phyloP scores from a whole-genome alignment of 2,888 invertebrate species.

The Electrophaes corylata region DNA sequence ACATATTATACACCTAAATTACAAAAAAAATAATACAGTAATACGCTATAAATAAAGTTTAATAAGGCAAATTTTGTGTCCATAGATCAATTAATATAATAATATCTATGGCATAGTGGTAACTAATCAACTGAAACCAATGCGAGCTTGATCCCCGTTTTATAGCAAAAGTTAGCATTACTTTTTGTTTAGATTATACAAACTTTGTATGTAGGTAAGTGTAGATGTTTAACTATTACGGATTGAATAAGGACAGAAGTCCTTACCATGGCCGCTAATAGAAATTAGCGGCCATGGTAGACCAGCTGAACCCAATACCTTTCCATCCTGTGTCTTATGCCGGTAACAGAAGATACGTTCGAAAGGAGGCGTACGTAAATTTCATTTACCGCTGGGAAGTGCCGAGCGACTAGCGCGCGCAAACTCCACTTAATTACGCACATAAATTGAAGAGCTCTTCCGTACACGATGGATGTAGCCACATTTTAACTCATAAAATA shows the following conservation, averaged over 20 bases:
- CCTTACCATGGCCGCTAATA: too few relatives aligned
- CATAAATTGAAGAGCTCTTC: conserved; percentile 82
- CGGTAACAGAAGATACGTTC: conserved; percentile 63
- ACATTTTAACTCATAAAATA: conserved; percentile 74
- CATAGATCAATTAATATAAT: too few relatives aligned
- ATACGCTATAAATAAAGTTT: too few relatives aligned
- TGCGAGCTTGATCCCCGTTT: too few relatives aligned
- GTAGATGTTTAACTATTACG: neutral
- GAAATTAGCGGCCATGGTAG: neutral
- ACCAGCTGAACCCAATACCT: neutral
- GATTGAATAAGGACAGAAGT: neutral
- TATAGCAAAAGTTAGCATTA: too few relatives aligned
- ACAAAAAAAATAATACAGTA: too few relatives aligned
- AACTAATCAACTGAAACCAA: too few relatives aligned
- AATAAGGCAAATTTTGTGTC: too few relatives aligned
- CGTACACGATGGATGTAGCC: conserved; percentile 74
- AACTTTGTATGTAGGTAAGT: too few relatives aligned
- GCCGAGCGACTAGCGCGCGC: conserved; percentile 76
- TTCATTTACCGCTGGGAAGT: conserved; percentile 82
- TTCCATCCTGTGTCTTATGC: conserved; percentile 43
- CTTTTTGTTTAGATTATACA: too few relatives aligned
- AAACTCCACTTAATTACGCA: conserved; percentile 84
- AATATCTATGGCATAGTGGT: too few relatives aligned
- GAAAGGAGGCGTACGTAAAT: conserved; percentile 81
- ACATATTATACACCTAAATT: too few relatives aligned